A percentile compares a stretch with the other conserved stretches of the same genome.
phyloP scores from a whole-genome alignment of 2,797 vertebrate genomes.

The Crenichthys baileyi region DNA sequence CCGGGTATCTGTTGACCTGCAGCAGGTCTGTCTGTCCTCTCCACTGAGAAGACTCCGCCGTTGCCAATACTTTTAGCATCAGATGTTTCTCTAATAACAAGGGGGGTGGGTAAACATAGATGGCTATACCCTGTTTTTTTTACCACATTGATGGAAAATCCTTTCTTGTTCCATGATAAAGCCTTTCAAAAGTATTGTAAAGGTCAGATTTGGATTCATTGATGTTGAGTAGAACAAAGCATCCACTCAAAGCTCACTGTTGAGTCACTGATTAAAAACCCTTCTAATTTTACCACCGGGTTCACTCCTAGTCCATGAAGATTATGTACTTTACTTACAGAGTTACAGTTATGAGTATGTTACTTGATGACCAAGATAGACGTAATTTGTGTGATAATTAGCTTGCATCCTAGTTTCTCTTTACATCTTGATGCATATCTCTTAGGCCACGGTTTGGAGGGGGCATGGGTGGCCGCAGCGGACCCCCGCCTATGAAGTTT shows the following conservation, averaged over 20 bases:
- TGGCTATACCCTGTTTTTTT: neutral
- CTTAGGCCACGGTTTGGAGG: slow-evolving; percentile 82
- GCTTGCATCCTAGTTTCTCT: neutral
- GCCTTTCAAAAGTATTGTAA: neutral
- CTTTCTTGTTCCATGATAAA: neutral
- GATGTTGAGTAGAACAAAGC: neutral
- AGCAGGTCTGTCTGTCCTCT: no score
- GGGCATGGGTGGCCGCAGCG: slow-evolving; percentile 74
- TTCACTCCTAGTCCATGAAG: neutral
- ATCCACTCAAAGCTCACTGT: neutral
- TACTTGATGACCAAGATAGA: neutral
- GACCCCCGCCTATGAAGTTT: slow-evolving; percentile 91
- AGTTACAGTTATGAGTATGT: neutral
- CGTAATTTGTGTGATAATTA: neutral
- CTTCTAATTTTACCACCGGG: neutral
- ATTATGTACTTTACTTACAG: neutral
- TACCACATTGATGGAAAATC: neutral
- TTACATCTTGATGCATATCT: neutral
- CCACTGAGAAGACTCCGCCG: no score
- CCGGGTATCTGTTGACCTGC: no score
- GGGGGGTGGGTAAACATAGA: no score
- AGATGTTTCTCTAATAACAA: no score
- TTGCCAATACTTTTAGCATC: no score
- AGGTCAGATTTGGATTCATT: neutral
- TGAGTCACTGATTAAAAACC: neutral